These are phyloP conservation scores for Strigamia transsilvanica DNA, from an alignment of 2,888 invertebrate genomes.

Conservation along the genomic window DNA sequence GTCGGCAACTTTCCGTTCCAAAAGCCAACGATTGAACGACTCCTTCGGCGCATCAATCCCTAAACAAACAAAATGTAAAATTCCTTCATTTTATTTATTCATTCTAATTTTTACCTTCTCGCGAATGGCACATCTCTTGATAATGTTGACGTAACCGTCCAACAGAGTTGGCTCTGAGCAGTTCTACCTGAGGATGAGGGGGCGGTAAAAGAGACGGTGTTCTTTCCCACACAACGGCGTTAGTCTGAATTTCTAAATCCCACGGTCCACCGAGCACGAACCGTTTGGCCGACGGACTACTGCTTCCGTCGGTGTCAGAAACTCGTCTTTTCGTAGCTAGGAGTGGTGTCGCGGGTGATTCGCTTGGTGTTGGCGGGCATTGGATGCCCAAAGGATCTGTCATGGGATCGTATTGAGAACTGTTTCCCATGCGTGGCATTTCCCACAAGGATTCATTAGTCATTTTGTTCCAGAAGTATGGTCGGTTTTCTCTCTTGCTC, in stretches of 20 bases:
- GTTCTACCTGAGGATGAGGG: constrained; percentile 93
- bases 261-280: constrained; percentile 88
- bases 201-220: constrained; percentile 85
- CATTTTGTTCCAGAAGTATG: constrained; percentile 95
- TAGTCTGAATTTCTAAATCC: constrained; percentile 93
- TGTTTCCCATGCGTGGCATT: constrained; percentile 74
- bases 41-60: constrained; percentile 93
- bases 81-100: too few species aligned
- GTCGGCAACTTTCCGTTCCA: constrained; percentile 93
- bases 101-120: constrained; percentile 72
- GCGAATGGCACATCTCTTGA: constrained; percentile 90
- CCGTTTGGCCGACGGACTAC: constrained; percentile 83
- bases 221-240: constrained; percentile 87
- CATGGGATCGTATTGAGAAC: constrained; percentile 79
- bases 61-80: constrained; percentile 58
- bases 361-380: constrained; percentile 64
- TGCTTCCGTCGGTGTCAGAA: constrained; percentile 73
- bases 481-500: constrained; percentile 93
- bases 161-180: constrained; percentile 81
- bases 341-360: constrained; percentile 60
- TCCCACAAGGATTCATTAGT: constrained; percentile 98
- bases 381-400: constrained; percentile 87
- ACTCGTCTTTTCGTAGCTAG: constrained; percentile 75
- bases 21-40: constrained; percentile 93
- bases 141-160: constrained; percentile 88